Base-by-base conservation (phyloP, 92 coral and sea anemone genomes). In the Umimayanthus kanabou region DNA sequence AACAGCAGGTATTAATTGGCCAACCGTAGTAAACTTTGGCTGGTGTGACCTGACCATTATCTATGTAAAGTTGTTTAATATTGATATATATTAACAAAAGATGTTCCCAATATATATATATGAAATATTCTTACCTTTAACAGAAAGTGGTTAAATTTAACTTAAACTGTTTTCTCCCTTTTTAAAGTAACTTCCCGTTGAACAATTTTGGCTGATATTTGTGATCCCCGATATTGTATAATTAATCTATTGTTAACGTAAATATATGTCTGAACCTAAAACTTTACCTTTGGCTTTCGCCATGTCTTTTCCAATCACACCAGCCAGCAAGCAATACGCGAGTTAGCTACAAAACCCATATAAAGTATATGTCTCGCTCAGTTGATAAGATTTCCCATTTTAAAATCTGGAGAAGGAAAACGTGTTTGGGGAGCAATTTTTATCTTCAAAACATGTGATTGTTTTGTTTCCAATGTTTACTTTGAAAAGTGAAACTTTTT, bases 401-500 rank as follows among this genome's bases (percentile, higher is more conserved):
- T 6, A 47, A 53, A 50, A 83, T 70, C 43, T 70, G 30, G 29
- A 78, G 40, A 72, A 83, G 67, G 13, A 45, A 42, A 72, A 42
- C 65, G 39, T 83, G 65, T 26, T 70, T 83, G 87, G 4, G 14
- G 22, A 70, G 28, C 65, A 69, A 69, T 69, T 83, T 70, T 45
- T 83, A 72, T 42, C 37, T 70, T 83, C 61, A 72, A 83, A 70
- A 43, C 66, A 70, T 42, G 26, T 47, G 87, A 83, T 69, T 70
- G 87, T 83, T 83, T 83, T 70, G 77, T 70, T 83, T 28, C 25
- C n/a, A 70, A 83, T 83, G 78, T 83, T 83, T 83, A 83, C 76
- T 71, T 70, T 71, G 78, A 47, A 83, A 43, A 43, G 28, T 73
- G 78, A 70, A 65, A 33, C 77, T 49, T 43, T 71, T 82, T 42